These are phyloP conservation scores for Drosophila neutralis DNA, from an alignment of 2,888 invertebrate species.

Conservation along the genomic window DNA sequence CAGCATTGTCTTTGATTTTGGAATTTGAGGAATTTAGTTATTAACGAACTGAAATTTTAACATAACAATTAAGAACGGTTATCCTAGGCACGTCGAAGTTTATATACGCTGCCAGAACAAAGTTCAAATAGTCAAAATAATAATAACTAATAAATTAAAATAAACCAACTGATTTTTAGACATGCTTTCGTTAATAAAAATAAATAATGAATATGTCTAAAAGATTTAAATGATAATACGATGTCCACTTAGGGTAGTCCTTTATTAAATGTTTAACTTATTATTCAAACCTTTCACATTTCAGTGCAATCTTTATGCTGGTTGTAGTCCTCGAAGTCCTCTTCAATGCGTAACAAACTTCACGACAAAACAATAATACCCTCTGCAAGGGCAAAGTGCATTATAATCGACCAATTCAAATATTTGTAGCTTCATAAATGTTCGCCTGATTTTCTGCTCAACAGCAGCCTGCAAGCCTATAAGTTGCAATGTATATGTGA, in stretches of 20 bases:
- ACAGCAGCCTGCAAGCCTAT: conserved; percentile 1
- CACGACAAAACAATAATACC: neutral
- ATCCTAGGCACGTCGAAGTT: neutral
- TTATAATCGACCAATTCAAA: neutral
- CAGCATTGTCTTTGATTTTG: neutral
- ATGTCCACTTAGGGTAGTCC: neutral
- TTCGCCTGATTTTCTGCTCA: conserved; percentile 12
- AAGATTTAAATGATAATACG: neutral
- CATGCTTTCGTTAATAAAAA: no score
- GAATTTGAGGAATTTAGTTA: neutral
- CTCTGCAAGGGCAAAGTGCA: neutral
- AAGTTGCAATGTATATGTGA: neutral
- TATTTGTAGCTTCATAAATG: neutral
- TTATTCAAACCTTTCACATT: no score
- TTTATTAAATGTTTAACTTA: no score
- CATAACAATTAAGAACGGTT: neutral
- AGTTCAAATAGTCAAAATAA: neutral
- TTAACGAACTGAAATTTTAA: neutral
- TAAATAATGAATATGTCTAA: neutral
- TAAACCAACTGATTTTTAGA: neutral
- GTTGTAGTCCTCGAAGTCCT: neutral
- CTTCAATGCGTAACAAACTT: neutral
- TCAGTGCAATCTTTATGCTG: no score
- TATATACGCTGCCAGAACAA: neutral
- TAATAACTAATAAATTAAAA: no score